Conservation (phyloP, 1,140 invertebrate species). For the Drosophila nigrodunni region DNA sequence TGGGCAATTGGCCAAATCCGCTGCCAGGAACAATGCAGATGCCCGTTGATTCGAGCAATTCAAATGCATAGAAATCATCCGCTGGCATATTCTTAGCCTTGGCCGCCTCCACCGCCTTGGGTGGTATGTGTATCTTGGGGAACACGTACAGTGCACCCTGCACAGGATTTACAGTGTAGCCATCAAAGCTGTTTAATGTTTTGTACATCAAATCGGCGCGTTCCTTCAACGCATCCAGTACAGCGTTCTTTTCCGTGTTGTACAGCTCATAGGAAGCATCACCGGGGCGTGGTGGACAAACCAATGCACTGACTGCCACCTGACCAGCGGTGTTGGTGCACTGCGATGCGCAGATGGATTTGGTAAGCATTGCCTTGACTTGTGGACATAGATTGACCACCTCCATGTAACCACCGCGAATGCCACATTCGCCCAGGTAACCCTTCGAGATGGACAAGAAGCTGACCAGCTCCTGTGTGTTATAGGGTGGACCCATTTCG, state of each 20-base stretch:
- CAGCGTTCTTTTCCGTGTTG: constrained; percentile 91
- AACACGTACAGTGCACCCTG: constrained; percentile 99
- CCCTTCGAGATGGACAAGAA: constrained; percentile 99
- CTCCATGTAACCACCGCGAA: constrained; percentile 97
- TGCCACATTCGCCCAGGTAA: constrained; percentile 92
- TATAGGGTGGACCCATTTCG: constrained; percentile 95
- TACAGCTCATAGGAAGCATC: constrained; percentile 93
- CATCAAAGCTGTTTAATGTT: constrained; percentile 96
- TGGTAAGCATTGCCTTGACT: constrained; percentile 94
- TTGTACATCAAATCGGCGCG: constrained; percentile 94
- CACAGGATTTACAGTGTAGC: constrained; percentile 94
- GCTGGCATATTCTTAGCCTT: constrained; percentile 89
- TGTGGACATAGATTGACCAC: constrained; percentile 93
- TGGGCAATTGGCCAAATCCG: constrained; percentile 97
- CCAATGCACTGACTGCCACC: constrained; percentile 89
- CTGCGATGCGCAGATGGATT: constrained; percentile 97
- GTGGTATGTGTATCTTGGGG: constrained; percentile 91
- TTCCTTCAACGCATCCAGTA: constrained; percentile 92
- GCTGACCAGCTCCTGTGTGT: constrained; percentile 94
- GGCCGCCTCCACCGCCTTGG: constrained; percentile 92
- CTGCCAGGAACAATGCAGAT: constrained; percentile 96
- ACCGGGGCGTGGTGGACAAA: constrained; percentile 91
- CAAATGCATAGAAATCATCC: constrained; percentile 97
- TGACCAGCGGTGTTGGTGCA: constrained; percentile 97
- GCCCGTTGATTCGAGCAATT: constrained; percentile 96